Conservation (phyloP, 2,113 vertebrate genomes). For the Promerops cafer region DNA sequence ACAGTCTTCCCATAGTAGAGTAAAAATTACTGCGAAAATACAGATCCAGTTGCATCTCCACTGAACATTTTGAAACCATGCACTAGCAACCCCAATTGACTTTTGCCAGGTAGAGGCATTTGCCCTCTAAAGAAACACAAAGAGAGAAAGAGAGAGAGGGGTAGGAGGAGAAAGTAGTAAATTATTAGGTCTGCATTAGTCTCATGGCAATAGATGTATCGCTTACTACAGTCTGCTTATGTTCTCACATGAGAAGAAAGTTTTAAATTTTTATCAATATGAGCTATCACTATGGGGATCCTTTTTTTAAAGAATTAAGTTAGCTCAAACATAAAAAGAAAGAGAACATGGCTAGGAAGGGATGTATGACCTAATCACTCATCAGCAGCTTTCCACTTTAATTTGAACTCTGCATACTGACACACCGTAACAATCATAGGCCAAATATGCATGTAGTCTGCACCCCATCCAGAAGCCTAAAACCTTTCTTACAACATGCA, state of each 20-base stretch:
- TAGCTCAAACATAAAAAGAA: slow-evolving; percentile 39
- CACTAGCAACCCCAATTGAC: slow-evolving; percentile 72
- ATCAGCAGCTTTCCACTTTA: slow-evolving; percentile 63
- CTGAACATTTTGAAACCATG: slow-evolving; percentile 75
- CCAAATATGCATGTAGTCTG: slow-evolving; percentile 42
- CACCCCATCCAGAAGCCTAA: slow-evolving; percentile 56
- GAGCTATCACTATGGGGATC: slow-evolving; percentile 57
- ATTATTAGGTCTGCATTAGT: slow-evolving; percentile 56
- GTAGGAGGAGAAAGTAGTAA: slow-evolving; percentile 54
- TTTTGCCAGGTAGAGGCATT: slow-evolving; percentile 73
- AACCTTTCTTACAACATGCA: slow-evolving; percentile 36
- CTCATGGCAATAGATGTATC: slow-evolving; percentile 61
- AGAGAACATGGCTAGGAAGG: slow-evolving; percentile 51
- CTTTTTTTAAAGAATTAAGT: slow-evolving; percentile 60
- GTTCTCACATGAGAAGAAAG: slow-evolving; percentile 11
- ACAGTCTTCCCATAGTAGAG: slow-evolving; percentile 67
- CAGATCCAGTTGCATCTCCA: slow-evolving; percentile 65
- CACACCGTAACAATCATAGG: slow-evolving; percentile 43
- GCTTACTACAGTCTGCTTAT: slow-evolving; percentile 54
- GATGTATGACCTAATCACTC: slow-evolving; percentile 49
- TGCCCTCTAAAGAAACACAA: slow-evolving; percentile 63
- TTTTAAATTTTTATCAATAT: slow-evolving; percentile 53
- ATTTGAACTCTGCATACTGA: slow-evolving; percentile 60
- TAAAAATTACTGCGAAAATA: slow-evolving; percentile 72
- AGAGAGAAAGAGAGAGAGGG: slow-evolving; percentile 50